Conservation (phyloP, 2,113 vertebrate species). For the Orientallactaga bullata region DNA sequence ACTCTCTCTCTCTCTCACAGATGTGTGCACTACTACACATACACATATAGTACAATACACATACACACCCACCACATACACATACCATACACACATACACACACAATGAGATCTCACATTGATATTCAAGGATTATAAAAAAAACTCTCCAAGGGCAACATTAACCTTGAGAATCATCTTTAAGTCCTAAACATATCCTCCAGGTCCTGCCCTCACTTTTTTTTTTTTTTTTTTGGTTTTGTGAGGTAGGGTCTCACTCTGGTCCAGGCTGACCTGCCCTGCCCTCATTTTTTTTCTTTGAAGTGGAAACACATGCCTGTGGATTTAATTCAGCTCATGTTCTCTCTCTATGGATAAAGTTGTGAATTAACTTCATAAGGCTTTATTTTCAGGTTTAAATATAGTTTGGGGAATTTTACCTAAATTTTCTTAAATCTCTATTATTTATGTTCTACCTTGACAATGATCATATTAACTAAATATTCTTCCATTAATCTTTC, state of each 20-base stretch:
- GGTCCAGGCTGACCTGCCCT: too few relatives aligned
- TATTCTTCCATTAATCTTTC: neutral
- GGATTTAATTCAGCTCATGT: neutral
- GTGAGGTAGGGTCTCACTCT: too few relatives aligned
- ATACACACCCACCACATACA: too few relatives aligned
- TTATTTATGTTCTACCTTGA: neutral
- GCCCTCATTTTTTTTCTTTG: neutral
- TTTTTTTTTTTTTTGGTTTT: neutral
- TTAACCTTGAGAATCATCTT: neutral
- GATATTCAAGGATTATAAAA: neutral
- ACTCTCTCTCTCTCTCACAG: too few relatives aligned
- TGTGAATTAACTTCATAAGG: slow-evolving; percentile 49
- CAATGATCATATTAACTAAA: neutral
- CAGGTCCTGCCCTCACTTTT: slow-evolving; percentile 19
- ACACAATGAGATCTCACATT: neutral
- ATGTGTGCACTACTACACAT: too few relatives aligned
- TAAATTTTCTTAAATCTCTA: neutral
- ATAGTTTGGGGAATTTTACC: slow-evolving; percentile 24
- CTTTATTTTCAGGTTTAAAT: slow-evolving; percentile 24
- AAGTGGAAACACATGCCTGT: neutral
- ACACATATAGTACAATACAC: too few relatives aligned
- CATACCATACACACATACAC: neutral
- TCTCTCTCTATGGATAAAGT: neutral
- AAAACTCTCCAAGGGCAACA: neutral
- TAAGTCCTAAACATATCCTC: neutral